Conservation (phyloP, 1,140 invertebrate genomes). For the Tachypleus tridentatus region DNA sequence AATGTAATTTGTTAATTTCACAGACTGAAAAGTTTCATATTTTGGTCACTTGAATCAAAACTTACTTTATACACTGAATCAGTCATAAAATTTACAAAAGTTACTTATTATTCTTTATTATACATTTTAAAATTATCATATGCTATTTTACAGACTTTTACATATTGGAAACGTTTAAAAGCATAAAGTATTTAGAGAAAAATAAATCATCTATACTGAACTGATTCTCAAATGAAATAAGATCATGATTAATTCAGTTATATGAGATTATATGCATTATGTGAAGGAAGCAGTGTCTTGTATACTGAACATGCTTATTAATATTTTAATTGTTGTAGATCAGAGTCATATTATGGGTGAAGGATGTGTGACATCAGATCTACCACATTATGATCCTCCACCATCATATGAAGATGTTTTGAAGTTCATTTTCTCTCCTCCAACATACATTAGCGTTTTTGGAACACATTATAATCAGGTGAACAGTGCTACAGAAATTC, state of each 20-base stretch:
- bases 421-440: slow-evolving; percentile 21
- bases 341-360: neutral
- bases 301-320: slow-evolving; percentile 10
- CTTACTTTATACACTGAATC: neutral
- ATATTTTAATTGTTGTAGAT: slow-evolving; percentile 5
- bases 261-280: neutral
- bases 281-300: neutral
- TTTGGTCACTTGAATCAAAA: no score
- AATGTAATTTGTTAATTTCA: no score
- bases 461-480: no score
- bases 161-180: no score
- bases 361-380: neutral
- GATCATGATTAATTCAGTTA: neutral
- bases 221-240: neutral
- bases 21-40: no score
- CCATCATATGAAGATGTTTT: slow-evolving; percentile 23
- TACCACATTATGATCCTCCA: slow-evolving; percentile 16
- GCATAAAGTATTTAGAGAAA: no score
- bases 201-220: neutral
- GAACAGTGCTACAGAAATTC: no score
- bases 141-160: no score
- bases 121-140: no score
- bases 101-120: neutral
- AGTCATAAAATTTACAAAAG: neutral
- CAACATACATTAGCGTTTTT: slow-evolving; percentile 17